A percentile compares a stretch with the other conserved stretches of the same genome.
Evolutionary conservation across 2,113 vertebrate genomes (phyloP).

Genomic region (Oostethus manadensis): DNA sequence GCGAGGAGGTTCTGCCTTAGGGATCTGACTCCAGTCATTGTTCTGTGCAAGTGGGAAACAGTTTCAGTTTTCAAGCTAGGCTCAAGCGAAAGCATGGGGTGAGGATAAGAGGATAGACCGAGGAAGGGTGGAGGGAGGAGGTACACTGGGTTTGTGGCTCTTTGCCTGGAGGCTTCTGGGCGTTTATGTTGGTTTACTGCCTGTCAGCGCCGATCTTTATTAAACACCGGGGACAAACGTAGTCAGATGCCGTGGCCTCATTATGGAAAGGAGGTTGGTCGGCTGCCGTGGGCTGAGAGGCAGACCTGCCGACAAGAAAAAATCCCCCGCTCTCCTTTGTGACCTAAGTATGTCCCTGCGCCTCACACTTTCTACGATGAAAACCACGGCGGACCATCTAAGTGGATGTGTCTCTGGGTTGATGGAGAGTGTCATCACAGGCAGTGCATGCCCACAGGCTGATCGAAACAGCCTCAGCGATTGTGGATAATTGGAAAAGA

Average conservation of each 20-base stretch:
- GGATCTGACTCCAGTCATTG: slow-evolving; percentile 37
- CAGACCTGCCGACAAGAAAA: slow-evolving; percentile 42
- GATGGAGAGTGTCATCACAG: slow-evolving; percentile 62
- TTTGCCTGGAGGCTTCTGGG: slow-evolving; percentile 60
- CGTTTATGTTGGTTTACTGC: slow-evolving; percentile 70
- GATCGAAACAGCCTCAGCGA: slow-evolving; percentile 60
- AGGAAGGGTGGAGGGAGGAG: slow-evolving; percentile 33
- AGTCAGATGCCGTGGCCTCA: slow-evolving; percentile 66
- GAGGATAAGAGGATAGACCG: slow-evolving; percentile 23
- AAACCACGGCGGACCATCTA: slow-evolving; percentile 48
- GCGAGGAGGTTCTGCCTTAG: slow-evolving; percentile 23
- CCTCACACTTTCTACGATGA: slow-evolving; percentile 63
- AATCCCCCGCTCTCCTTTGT: slow-evolving; percentile 39
- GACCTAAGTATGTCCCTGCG: slow-evolving; percentile 53
- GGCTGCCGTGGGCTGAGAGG: slow-evolving; percentile 34
- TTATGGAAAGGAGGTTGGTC: slow-evolving; percentile 64
- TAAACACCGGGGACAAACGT: slow-evolving; percentile 73
- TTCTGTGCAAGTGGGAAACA: slow-evolving; percentile 38
- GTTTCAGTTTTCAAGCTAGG: slow-evolving; percentile 28
- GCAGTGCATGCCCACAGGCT: slow-evolving; percentile 57
- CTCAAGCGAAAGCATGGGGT: slow-evolving; percentile 5
- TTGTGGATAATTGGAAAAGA: slow-evolving; percentile 44
- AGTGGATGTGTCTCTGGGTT: slow-evolving; percentile 39
- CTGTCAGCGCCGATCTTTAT: slow-evolving; percentile 71
- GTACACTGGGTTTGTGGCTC: slow-evolving; percentile 50